These are phyloP conservation scores for Maylandia zebra DNA, from an alignment of 2,113 vertebrate species.

Conservation along the genomic window DNA sequence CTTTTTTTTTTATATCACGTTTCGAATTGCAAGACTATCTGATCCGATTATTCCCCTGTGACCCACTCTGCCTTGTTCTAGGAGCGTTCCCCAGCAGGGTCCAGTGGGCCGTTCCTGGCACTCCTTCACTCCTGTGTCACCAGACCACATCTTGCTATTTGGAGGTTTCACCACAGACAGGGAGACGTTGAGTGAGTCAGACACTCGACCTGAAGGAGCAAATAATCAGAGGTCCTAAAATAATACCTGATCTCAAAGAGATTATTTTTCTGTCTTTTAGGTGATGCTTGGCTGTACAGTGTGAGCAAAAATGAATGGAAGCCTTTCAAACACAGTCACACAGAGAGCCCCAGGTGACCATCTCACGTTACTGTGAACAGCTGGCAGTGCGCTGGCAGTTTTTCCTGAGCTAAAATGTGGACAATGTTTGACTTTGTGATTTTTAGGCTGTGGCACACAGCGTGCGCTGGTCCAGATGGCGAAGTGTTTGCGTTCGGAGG, in stretches of 20 bases:
- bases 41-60: background rate
- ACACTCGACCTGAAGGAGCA: background rate
- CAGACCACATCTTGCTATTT: conserved; percentile 90
- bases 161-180: conserved; percentile 96
- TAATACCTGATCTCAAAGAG: background rate
- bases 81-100: conserved; percentile 64
- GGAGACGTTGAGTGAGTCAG: conserved; percentile 87
- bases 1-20: background rate
- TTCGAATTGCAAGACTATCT: background rate
- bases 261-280: conserved; percentile 55
- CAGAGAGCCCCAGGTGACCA: conserved; percentile 83
- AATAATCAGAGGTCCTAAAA: background rate
- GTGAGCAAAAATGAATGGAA: conserved; percentile 90
- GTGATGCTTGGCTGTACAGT: conserved; percentile 92
- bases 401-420: background rate
- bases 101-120: conserved; percentile 93
- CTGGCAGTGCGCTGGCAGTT: background rate
- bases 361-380: background rate
- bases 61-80: background rate
- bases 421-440: background rate
- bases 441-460: conserved; percentile 91
- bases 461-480: conserved; percentile 86
- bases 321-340: conserved; percentile 83
- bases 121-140: conserved; percentile 84
- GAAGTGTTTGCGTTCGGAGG: conserved; percentile 96